A percentile compares a stretch with the other conserved stretches of the same genome.
Evolutionary conservation across 2,113 vertebrate genomes (phyloP).

Genomic region (Caracal caracal): DNA sequence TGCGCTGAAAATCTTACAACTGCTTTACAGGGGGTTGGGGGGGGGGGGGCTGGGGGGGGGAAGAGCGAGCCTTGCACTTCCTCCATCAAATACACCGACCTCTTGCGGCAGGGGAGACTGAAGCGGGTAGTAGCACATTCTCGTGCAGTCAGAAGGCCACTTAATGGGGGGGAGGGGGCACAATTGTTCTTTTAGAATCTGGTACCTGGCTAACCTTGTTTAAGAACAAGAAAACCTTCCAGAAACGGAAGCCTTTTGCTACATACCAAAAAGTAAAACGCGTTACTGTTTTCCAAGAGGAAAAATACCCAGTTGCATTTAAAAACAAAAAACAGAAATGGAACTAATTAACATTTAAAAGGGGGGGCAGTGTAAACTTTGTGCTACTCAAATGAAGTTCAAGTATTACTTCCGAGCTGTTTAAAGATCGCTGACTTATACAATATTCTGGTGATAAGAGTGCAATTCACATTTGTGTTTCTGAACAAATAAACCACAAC

Average conservation of each 20-base stretch:
- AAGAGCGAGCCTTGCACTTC: slow-evolving; percentile 58
- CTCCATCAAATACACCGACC: background rate
- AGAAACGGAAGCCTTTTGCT: slow-evolving; percentile 79
- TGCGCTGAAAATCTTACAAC: slow-evolving; percentile 37
- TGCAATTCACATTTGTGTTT: slow-evolving; percentile 82
- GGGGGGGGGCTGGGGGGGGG: background rate
- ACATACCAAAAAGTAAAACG: slow-evolving; percentile 77
- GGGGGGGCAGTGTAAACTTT: slow-evolving; percentile 73
- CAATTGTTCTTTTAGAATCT: slow-evolving; percentile 68
- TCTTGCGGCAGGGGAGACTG: background rate
- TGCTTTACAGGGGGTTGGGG: background rate
- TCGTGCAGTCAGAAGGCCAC: slow-evolving; percentile 78
- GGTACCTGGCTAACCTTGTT: slow-evolving; percentile 77
- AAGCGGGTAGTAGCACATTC: slow-evolving; percentile 53
- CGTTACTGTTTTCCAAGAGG: slow-evolving; percentile 71
- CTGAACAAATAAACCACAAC: slow-evolving; percentile 81
- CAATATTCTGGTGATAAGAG: slow-evolving; percentile 85
- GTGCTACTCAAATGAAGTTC: slow-evolving; percentile 76
- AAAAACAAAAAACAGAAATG: slow-evolving; percentile 69
- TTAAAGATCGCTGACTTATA: slow-evolving; percentile 77
- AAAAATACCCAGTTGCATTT: slow-evolving; percentile 80
- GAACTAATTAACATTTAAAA: slow-evolving; percentile 63
- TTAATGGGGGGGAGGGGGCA: slow-evolving; percentile 2
- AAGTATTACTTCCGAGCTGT: slow-evolving; percentile 77
- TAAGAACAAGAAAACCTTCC: slow-evolving; percentile 78